Percentiles rank a stretch among this genome's conserved stretches.
Evolutionary conservation across 1,140 invertebrate genomes (phyloP).

Genomic region (Solenopsis invicta): DNA sequence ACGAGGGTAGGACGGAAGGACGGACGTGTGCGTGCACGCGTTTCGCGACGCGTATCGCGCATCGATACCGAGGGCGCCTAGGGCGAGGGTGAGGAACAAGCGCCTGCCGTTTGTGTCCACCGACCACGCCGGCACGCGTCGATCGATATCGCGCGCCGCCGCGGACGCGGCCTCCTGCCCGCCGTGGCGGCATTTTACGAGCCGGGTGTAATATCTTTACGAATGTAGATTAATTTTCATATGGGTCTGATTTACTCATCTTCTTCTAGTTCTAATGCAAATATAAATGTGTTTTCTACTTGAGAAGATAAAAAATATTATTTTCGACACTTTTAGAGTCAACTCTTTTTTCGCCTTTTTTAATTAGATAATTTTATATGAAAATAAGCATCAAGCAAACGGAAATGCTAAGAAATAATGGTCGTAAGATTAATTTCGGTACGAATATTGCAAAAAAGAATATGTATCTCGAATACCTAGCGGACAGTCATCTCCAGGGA

Average conservation of each 20-base stretch:
- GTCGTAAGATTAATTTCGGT: background rate
- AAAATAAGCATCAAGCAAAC: background rate
- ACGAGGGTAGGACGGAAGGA: background rate
- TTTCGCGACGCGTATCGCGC: conserved; percentile 44
- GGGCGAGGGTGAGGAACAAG: conserved; percentile 56
- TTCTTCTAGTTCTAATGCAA: no score
- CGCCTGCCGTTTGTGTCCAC: no score
- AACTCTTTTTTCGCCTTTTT: background rate
- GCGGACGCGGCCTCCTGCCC: conserved; percentile 63
- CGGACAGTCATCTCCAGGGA: conserved; percentile 99
- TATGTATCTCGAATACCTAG: conserved; percentile 88
- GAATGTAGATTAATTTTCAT: no score
- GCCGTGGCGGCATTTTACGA: conserved; percentile 66
- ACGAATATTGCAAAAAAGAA: background rate
- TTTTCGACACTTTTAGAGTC: background rate
- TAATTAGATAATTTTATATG: background rate
- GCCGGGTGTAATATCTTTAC: background rate
- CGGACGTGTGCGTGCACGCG: conserved; percentile 35
- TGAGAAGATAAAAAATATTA: background rate
- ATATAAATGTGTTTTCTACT: background rate
- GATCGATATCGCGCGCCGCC: conserved; percentile 79
- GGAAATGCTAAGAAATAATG: background rate
- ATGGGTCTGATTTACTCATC: no score
- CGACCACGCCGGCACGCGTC: no score
- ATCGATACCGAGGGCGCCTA: conserved; percentile 50